These are phyloP conservation scores for Garra rufa DNA, from an alignment of 2,113 vertebrate species.

Conservation along the genomic window DNA sequence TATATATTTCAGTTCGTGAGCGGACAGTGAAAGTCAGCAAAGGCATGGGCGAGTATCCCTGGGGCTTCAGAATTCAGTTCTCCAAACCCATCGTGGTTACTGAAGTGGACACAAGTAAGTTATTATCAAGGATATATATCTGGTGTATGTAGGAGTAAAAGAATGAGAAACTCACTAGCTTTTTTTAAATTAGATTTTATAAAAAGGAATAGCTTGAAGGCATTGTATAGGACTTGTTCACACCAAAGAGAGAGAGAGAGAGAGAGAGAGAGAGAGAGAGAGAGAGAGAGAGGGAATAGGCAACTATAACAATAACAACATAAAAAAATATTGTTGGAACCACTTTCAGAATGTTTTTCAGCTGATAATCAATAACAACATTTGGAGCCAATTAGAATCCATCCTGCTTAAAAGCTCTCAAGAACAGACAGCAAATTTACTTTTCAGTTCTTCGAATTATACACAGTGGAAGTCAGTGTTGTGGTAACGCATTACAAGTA, in stretches of 20 bases:
- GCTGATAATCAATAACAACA: background rate
- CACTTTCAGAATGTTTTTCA: too few species aligned
- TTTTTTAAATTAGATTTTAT: background rate
- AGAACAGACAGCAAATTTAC: too few species aligned
- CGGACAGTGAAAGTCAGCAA: constrained; percentile 85
- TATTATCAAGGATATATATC: background rate
- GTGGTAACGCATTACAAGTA: too few species aligned
- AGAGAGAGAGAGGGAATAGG: too few species aligned
- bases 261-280: too few species aligned
- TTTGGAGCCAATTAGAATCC: background rate
- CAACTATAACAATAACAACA: too few species aligned
- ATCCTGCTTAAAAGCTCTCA: too few species aligned
- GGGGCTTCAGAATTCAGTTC: constrained; percentile 93
- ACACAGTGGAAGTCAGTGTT: too few species aligned
- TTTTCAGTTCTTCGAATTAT: too few species aligned
- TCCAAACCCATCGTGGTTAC: constrained; percentile 92
- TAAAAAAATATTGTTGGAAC: too few species aligned
- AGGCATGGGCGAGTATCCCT: constrained; percentile 86
- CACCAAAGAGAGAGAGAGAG: too few species aligned
- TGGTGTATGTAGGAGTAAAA: background rate
- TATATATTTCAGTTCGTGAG: constrained; percentile 82
- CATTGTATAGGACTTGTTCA: too few species aligned
- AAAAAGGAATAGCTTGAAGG: background rate
- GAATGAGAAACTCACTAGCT: background rate
- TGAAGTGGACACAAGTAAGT: constrained; percentile 93